Evolutionary conservation across 2,113 vertebrate species (phyloP), one percentile per base, ranked within the genome.

Genomic region (Epinephelus moara): DNA sequence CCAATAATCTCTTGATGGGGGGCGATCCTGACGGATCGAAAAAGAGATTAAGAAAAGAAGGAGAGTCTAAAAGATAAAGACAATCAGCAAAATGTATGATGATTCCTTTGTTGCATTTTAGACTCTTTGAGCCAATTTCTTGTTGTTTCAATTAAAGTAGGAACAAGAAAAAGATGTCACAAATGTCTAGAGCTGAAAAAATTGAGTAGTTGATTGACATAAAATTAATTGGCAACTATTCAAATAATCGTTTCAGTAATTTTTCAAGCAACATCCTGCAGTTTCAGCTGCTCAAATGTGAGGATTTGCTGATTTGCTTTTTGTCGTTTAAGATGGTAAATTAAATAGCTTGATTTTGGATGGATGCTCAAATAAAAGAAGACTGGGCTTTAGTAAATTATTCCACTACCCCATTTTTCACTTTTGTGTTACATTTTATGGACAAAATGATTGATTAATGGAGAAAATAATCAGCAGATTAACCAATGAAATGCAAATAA

Each of bases 1-100:
- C 72, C 63, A 83, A 60, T 88, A 74, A 91, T 81, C 63, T 5
- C 67, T 75, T 70, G 49, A 33, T 49, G 69, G 82, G 82, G 81
- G 60, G 75, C 27, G 80, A 88, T 85, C 86, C 90, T 45, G 4
- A n/a, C 18, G 23, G 80, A 81, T 63, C 13, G n/a, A 66, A 69
- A 18, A 70, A 19, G 14, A 57, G 27, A 74, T 30, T 0, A 30
- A 63, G n/a, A 59, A 13, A 45, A 72, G 18, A 37, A 5, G 70
- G 76, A 76, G 72, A 81, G 70, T 14, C 30, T 6, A n/a, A 62
- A 25, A 13, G 19, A 71, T 3, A 42, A 55, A 17, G 63, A 82
- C 10, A 57, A 62, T 64, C 52, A 69, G 70, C 18, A 40, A 53
- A 56, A 14, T 21, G 10, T 17, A 14, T 3, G 0, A 63, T 33